These are phyloP conservation scores for Agrochola lychnidis DNA, from an alignment of 2,888 invertebrate species.

Conservation along the genomic window DNA sequence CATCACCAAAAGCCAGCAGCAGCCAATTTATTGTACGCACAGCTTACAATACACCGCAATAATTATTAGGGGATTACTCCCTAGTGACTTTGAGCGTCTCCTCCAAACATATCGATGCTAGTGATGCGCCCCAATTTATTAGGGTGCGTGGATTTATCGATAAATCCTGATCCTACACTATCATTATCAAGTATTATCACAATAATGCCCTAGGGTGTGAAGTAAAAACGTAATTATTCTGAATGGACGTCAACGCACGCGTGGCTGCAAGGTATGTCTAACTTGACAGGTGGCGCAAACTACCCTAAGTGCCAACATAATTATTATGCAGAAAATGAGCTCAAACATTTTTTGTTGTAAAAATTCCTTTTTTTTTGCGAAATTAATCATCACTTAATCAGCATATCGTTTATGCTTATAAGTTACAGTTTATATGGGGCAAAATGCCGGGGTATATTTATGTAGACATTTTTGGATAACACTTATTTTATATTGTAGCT, in stretches of 20 bases:
- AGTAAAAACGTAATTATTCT: constrained; percentile 51
- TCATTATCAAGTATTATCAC: constrained; percentile 40
- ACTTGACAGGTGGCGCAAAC: constrained; percentile 44
- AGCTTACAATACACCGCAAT: constrained; percentile 69
- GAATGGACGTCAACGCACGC: constrained; percentile 24
- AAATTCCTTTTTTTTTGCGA: constrained; percentile 34
- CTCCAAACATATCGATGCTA: constrained; percentile 63
- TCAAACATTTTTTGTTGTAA: constrained; percentile 27
- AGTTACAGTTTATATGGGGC: constrained; percentile 7
- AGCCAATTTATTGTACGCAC: constrained; percentile 61
- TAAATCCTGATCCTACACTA: constrained; percentile 45
- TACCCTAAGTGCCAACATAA: constrained; percentile 29
- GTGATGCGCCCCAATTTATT: constrained; percentile 60
- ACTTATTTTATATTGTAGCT: constrained; percentile 18
- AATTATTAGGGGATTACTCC: constrained; percentile 76
- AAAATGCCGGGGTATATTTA: constrained; percentile 13
- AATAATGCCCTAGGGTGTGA: constrained; percentile 32
- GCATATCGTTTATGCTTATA: constrained; percentile 27
- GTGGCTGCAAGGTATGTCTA: constrained; percentile 13
- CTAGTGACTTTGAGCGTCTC: constrained; percentile 64
- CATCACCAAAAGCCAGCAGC: constrained; percentile 56
- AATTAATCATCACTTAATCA: constrained; percentile 48
- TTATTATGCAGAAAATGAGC: constrained; percentile 36
- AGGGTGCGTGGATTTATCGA: constrained; percentile 45
- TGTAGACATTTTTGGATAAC: constrained; percentile 10